Evolutionary conservation across 2,113 vertebrate genomes (phyloP).

Genomic region (Chloropsis hardwickii): DNA sequence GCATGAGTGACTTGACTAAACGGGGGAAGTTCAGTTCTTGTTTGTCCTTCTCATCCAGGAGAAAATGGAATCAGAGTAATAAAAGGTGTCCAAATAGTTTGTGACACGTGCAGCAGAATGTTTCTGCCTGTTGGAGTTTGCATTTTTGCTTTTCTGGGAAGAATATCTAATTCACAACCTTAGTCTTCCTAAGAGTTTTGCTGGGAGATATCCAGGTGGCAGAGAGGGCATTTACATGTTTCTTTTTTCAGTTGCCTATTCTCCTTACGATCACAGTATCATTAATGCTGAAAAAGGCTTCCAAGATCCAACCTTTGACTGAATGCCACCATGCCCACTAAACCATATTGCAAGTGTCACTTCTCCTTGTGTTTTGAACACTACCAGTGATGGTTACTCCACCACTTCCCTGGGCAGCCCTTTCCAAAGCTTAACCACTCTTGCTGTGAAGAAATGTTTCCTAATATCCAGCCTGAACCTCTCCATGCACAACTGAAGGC

Average conservation of each 20-base stretch:
- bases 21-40: not conserved
- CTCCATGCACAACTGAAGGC: too few species aligned
- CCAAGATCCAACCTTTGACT: not conserved
- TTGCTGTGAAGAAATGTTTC: not conserved
- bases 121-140: not conserved
- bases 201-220: not conserved
- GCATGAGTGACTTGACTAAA: fast-evolving
- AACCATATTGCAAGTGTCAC: not conserved
- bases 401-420: not conserved
- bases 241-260: not conserved
- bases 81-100: not conserved
- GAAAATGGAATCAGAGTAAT: not conserved
- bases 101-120: fast-evolving
- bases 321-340: not conserved
- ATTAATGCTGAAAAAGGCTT: not conserved
- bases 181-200: not conserved
- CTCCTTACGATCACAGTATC: too few species aligned
- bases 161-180: not conserved
- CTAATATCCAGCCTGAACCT: too few species aligned
- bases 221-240: not conserved
- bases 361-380: not conserved
- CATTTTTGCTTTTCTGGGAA: not conserved
- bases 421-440: not conserved
- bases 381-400: fast-evolving
- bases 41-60: not conserved